A percentile compares a stretch with the other conserved stretches of the same genome.
phyloP scores from a whole-genome alignment of 2,888 invertebrate genomes.

The Lepas anatifera region DNA sequence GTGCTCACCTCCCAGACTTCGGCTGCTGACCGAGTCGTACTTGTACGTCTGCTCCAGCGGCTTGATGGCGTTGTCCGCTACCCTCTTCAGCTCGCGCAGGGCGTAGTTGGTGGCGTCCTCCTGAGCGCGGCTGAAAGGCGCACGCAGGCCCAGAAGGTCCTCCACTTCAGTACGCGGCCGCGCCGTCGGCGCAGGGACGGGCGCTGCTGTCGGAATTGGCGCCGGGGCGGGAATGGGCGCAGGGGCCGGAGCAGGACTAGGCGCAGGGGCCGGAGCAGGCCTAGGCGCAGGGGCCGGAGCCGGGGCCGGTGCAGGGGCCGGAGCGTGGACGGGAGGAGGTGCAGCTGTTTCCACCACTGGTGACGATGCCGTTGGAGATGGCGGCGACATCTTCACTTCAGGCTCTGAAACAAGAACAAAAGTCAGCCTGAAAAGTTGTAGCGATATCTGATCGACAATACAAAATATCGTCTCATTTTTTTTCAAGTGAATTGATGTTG shows the following conservation, averaged over 20 bases:
- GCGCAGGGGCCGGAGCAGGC: no score
- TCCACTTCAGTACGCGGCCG: conserved; percentile 67
- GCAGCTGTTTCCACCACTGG: background rate
- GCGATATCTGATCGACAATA: no score
- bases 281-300: no score
- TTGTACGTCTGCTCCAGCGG: conserved; percentile 83
- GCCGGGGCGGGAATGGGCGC: background rate
- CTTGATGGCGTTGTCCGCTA: conserved; percentile 76
- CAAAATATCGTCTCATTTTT: no score
- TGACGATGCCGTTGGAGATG: background rate
- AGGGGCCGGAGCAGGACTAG: no score
- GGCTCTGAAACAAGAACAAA: no score
- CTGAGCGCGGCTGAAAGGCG: conserved; percentile 52
- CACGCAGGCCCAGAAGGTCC: conserved; percentile 64
- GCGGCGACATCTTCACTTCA: background rate
- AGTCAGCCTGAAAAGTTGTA: background rate
- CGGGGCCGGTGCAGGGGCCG: no score
- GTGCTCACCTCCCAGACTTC: conserved; percentile 64
- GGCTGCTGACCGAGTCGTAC: conserved; percentile 79
- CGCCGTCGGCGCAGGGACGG: background rate
- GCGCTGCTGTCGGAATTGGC: background rate
- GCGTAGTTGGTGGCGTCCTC: conserved; percentile 44
- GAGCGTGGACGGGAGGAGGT: no score
- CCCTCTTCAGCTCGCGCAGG: conserved; percentile 67
- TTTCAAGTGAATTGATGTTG: no score